Percentiles rank a stretch among this genome's conserved stretches.
Conservation (phyloP, 1,140 invertebrate genomes). For the Bombus consobrinus region DNA sequence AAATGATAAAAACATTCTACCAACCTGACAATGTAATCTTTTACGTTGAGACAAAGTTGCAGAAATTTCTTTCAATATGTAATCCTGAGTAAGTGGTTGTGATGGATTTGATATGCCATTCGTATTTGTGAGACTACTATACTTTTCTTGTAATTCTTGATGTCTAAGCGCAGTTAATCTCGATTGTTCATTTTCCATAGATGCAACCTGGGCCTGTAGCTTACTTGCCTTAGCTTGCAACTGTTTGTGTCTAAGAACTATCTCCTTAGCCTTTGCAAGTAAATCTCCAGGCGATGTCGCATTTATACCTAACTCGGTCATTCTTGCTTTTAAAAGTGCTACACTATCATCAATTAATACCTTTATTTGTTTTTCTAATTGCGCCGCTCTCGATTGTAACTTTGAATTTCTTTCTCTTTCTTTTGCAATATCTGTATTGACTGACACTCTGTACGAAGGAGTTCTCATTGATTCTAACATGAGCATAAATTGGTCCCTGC, state of each 20-base stretch:
- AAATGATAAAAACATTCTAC: constrained; percentile 2
- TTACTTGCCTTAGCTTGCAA: constrained; percentile 93
- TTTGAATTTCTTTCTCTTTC: constrained; percentile 93
- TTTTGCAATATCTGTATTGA: constrained; percentile 90
- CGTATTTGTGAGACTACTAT: constrained; percentile 83
- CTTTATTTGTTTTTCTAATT: constrained; percentile 95
- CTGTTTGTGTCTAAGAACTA: constrained; percentile 95
- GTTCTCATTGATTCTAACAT: constrained; percentile 92
- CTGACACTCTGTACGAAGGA: constrained; percentile 87
- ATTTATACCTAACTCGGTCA: constrained; percentile 95
- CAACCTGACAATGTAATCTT: constrained; percentile 88
- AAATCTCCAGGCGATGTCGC: constrained; percentile 92
- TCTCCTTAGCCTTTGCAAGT: constrained; percentile 95
- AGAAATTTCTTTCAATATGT: constrained; percentile 92
- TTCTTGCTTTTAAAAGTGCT: constrained; percentile 93
- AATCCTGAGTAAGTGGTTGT: constrained; percentile 88
- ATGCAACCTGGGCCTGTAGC: constrained; percentile 90
- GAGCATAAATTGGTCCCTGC: constrained; percentile 90
- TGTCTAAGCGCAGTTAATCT: constrained; percentile 87
- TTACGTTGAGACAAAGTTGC: constrained; percentile 91
- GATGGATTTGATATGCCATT: constrained; percentile 84
- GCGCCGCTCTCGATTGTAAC: constrained; percentile 90
- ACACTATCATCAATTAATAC: constrained; percentile 95
- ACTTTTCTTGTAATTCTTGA: constrained; percentile 88
- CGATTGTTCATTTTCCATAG: constrained; percentile 88